Conservation (phyloP, 2,888 invertebrate species). For the Chymomyza caudatula region DNA sequence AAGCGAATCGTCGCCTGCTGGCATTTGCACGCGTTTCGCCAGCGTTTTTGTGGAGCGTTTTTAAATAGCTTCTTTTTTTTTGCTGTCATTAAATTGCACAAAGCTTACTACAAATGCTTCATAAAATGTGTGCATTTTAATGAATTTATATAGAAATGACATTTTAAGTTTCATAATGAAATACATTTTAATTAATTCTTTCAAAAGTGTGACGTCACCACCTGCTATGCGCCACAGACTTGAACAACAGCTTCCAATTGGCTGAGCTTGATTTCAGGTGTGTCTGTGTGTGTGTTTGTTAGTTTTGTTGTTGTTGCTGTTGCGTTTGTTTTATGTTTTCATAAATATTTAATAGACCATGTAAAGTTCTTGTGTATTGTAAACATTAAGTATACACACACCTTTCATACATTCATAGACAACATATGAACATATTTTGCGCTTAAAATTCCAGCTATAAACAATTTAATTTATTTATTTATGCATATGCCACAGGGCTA, state of each 20-base stretch:
- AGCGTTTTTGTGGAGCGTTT: neutral
- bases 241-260: neutral
- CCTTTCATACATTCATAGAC: slow-evolving; percentile 1
- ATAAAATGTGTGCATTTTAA: neutral
- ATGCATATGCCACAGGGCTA: neutral
- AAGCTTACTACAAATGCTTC: neutral
- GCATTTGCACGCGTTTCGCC: slow-evolving; percentile 15
- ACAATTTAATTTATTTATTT: slow-evolving; percentile 45
- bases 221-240: neutral
- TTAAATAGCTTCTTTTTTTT: neutral
- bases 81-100: neutral
- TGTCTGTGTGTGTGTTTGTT: slow-evolving; percentile 2
- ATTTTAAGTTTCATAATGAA: slow-evolving; percentile 65
- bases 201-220: slow-evolving; percentile 29
- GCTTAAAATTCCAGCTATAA: slow-evolving; percentile 13
- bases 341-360: slow-evolving; percentile 66
- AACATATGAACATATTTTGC: neutral
- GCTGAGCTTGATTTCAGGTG: slow-evolving; percentile 1
- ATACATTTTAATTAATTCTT: slow-evolving; percentile 68
- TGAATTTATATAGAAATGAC: slow-evolving; percentile 32
- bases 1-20: neutral
- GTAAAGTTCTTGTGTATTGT: slow-evolving; percentile 46
- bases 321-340: slow-evolving; percentile 41
- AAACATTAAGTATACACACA: too few relatives aligned
- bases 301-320: neutral